Evolutionary conservation across 1,140 invertebrate genomes (phyloP), one percentile per base, ranked within the genome.

Genomic region (Calliopsis andreniformis): DNA sequence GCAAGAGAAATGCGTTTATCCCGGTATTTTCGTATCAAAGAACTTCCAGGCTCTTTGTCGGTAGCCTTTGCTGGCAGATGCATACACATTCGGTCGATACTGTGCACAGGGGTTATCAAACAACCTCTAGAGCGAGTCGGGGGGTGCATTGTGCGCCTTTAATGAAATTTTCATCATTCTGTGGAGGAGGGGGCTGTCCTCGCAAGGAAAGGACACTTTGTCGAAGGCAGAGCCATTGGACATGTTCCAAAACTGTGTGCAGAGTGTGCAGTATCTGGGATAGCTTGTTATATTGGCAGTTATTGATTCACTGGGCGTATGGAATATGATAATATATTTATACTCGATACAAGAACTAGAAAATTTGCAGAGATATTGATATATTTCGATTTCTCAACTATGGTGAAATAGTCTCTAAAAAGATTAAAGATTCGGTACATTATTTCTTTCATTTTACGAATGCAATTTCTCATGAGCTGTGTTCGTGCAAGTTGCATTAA

Each of bases 1-100:
- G 76, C 71, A 30, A 67, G 77, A 64, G 47, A 80, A 79, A 84
- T 62, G 70, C 76, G 67, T 84, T 79, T 76, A 79, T 71, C 25
- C 67, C 55, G 47, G 56, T 53, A 76, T 49, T 58, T 82, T 76
- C 56, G 28, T 49, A 55, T 63, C 61, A 66, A 67, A 70, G 67
- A 66, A 23, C 28, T 47, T 39, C 1, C 8, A 7, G n/a, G 3
- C 66, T 62, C 49, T 72, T 51, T 64, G 56, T 58, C 42, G 73
- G 6, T 25, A n/a, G 56, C 45, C 18, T 70, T 45, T 35, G 10
- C 18, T 7, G 28, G 12, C 51, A 12, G 16, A 35, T 47, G 71
- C 47, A 55, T 32, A 43, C 20, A 30, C 28, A 12, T 59, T 63
- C 20, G 8, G 16, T 67, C 71, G 71, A 75, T 75, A 67, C 61